phyloP scores from a whole-genome alignment of 2,113 vertebrate species.

The Pachyramphus minor region DNA sequence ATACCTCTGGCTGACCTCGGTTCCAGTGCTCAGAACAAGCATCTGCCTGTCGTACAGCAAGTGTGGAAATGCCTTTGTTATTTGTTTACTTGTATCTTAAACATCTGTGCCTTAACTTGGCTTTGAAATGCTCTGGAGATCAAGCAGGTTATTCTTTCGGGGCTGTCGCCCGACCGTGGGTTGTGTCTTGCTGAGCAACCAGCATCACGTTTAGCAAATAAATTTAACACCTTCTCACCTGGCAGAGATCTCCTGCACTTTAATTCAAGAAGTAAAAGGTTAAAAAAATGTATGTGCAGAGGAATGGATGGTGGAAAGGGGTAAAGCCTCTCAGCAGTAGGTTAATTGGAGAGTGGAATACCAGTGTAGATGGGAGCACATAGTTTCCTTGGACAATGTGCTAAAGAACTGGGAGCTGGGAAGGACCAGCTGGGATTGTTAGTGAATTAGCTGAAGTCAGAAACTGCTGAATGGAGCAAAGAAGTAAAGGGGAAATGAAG shows the following conservation, averaged over 20 bases:
- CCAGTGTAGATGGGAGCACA: conserved; percentile 54
- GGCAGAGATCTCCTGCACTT: conserved; percentile 15
- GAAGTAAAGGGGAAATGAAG: conserved; percentile 83
- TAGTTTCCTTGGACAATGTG: conserved; percentile 72
- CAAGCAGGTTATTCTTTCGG: neutral
- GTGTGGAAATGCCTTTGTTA: neutral
- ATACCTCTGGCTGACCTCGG: neutral
- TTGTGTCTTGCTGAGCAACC: neutral
- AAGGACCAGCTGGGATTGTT: conserved; percentile 82
- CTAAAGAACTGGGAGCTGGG: conserved; percentile 74
- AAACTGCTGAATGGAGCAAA: conserved; percentile 81
- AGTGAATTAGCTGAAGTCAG: conserved; percentile 91
- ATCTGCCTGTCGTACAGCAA: neutral
- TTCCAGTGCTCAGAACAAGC: neutral
- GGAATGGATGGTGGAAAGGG: conserved; percentile 75
- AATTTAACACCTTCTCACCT: conserved; percentile 23
- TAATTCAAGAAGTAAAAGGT: conserved; percentile 62
- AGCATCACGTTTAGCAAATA: neutral
- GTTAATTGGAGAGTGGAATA: conserved; percentile 83
- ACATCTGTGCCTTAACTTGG: neutral
- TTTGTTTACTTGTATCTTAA: conserved; percentile 35
- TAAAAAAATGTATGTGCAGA: conserved; percentile 33
- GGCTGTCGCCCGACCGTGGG: neutral
- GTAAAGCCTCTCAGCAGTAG: conserved; percentile 68
- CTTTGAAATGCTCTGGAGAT: neutral